phyloP scores from a whole-genome alignment of 37 sponge, comb jelly and placozoan species.

The Agelas oroides region DNA sequence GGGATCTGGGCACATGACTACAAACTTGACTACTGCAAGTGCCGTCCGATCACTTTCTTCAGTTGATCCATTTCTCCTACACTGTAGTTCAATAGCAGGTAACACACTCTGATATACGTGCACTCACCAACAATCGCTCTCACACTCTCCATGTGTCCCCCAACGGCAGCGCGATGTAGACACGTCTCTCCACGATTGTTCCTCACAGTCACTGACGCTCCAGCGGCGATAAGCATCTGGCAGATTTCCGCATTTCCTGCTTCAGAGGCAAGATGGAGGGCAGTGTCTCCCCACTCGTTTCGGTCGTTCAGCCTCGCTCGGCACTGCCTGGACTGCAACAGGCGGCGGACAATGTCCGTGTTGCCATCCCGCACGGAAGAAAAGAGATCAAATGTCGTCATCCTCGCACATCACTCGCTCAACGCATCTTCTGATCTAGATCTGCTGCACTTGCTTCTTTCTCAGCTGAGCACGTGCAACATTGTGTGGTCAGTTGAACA shows the following conservation, averaged over 20 bases:
- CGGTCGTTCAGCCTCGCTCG: conserved; percentile 59
- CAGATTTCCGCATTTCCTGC: conserved; percentile 70
- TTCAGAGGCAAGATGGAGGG: conserved; percentile 77
- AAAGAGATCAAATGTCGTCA: conserved; percentile 67
- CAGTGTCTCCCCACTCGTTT: conserved; percentile 85
- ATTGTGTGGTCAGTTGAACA: too few species aligned
- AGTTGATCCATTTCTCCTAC: too few species aligned
- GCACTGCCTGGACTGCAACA: conserved; percentile 37
- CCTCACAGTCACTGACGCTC: conserved; percentile 73
- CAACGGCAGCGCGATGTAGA: conserved; percentile 74
- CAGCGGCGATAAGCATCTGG: conserved; percentile 76
- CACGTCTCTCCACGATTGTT: conserved; percentile 86
- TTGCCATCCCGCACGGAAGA: conserved; percentile 70
- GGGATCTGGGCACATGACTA: too few species aligned
- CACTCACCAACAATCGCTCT: conserved; percentile 68
- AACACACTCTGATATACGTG: too few species aligned
- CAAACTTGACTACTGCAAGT: too few species aligned
- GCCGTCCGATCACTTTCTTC: too few species aligned
- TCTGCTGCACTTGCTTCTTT: too few species aligned
- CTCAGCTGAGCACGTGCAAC: too few species aligned
- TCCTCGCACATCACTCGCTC: background rate
- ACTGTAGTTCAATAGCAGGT: too few species aligned
- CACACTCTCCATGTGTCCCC: conserved; percentile 58
- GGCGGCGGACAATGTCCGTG: conserved; percentile 55
- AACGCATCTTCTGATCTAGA: too few species aligned